phyloP scores from a whole-genome alignment of 2,888 invertebrate genomes.

The Sminthurides aquaticus region DNA sequence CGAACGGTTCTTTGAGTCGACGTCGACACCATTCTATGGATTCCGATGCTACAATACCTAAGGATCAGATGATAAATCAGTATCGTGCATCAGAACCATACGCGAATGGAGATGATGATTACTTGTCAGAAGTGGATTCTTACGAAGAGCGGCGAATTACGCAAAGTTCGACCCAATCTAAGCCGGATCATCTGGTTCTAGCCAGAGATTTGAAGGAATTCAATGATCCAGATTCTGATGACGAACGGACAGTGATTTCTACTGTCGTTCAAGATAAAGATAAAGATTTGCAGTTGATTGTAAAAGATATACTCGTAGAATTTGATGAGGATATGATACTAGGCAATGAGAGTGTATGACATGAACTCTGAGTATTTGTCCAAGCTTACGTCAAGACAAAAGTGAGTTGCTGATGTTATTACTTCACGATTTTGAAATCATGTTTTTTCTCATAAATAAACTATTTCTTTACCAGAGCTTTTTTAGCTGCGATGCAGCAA shows the following conservation, averaged over 20 bases:
- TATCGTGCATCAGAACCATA: too few relatives aligned
- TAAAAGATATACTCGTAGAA: conserved; percentile 13
- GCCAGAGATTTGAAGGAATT: neutral
- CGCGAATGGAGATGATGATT: neutral
- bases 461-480: too few relatives aligned
- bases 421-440: too few relatives aligned
- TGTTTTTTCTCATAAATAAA: too few relatives aligned
- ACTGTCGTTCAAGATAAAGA: neutral
- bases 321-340: conserved; percentile 20
- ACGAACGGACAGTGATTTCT: neutral
- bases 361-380: neutral
- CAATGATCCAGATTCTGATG: neutral
- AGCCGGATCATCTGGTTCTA: neutral
- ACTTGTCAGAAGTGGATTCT: neutral
- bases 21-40: neutral
- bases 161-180: neutral
- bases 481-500: too few relatives aligned
- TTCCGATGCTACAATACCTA: neutral
- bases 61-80: too few relatives aligned
- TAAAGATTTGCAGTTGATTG: neutral
- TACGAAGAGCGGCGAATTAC: neutral
- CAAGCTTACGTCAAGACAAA: too few relatives aligned
- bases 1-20: neutral
- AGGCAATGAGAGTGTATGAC: neutral
- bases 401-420: too few relatives aligned